Percentiles rank a stretch among this genome's conserved stretches.
Evolutionary conservation across 1,140 invertebrate species (phyloP).

Genomic region (Cotesia typhae): DNA sequence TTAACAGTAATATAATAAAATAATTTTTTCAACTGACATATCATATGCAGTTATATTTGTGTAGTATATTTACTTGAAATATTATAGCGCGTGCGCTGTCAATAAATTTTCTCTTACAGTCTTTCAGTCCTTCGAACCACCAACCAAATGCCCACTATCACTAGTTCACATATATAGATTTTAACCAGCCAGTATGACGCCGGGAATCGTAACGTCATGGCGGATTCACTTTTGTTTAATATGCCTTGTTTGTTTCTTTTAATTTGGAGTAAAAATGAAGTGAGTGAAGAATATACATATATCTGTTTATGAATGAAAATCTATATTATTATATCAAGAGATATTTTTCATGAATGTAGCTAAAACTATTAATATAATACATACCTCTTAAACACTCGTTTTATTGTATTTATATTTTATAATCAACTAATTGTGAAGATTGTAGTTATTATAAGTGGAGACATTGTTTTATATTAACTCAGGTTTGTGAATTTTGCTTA

Average conservation of each 20-base stretch:
- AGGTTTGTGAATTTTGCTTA: too few relatives aligned
- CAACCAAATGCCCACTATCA: conserved; percentile 19
- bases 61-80: not conserved
- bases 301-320: conserved; percentile 24
- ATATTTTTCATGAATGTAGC: too few relatives aligned
- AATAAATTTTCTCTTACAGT: conserved; percentile 17
- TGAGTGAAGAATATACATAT: not conserved
- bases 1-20: too few relatives aligned
- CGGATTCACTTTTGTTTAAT: conserved; percentile 39
- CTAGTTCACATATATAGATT: conserved; percentile 38
- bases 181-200: conserved; percentile 59
- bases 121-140: conserved; percentile 13
- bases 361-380: too few relatives aligned
- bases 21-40: not conserved
- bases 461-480: too few relatives aligned
- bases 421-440: too few relatives aligned
- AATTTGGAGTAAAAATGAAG: conserved; percentile 2
- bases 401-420: too few relatives aligned
- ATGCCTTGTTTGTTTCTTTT: not conserved
- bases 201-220: conserved; percentile 62
- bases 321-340: not conserved
- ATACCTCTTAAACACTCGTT: too few relatives aligned
- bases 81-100: conserved; percentile 36
- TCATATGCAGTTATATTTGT: not conserved
- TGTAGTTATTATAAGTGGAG: too few relatives aligned